Conservation (phyloP, 2,113 vertebrate genomes). For the Calidris pugnax region DNA sequence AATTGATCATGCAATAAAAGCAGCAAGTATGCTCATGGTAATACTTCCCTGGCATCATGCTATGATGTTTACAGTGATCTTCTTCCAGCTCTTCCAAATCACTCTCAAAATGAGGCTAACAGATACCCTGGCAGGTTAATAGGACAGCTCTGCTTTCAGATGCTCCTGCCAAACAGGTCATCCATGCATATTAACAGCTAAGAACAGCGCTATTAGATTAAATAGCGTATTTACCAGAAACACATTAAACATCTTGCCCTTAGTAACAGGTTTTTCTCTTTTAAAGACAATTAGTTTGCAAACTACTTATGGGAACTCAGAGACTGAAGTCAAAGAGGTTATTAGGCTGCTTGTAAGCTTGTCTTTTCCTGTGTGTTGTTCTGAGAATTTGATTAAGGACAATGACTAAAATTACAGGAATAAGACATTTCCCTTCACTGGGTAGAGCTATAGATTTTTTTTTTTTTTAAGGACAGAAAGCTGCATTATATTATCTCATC, state of each 20-base stretch:
- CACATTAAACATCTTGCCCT: background rate
- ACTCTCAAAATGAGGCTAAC: background rate
- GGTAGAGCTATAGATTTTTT: too few relatives aligned
- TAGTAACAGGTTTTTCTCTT: background rate
- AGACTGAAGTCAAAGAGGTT: background rate
- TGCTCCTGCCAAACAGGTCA: background rate
- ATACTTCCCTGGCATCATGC: background rate
- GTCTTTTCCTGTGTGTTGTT: background rate
- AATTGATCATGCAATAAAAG: background rate
- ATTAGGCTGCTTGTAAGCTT: background rate
- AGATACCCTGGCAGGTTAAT: background rate
- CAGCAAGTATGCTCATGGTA: background rate
- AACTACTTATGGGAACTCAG: background rate
- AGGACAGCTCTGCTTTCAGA: constrained; percentile 13
- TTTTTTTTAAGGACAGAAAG: background rate
- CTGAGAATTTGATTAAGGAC: background rate
- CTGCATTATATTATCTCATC: background rate
- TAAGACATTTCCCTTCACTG: background rate
- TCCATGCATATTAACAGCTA: background rate
- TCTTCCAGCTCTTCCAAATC: background rate
- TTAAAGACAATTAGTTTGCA: constrained; percentile 26
- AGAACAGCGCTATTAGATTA: background rate
- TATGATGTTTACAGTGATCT: background rate
- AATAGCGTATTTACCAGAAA: constrained; percentile 31
- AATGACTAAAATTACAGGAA: background rate